These are phyloP conservation scores for Xenopus tropicalis DNA, from an alignment of 2,113 vertebrate species.

Conservation along the genomic window UCB_Xtro_10.0 CM004444.2:16456501-16457000, in stretches of 20 bases:
- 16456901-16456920: slow-evolving; percentile 97
- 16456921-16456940: slow-evolving; percentile 87
- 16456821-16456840: slow-evolving; percentile 96
- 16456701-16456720: slow-evolving; percentile 96
- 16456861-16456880: slow-evolving; percentile 97
- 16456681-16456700: slow-evolving; percentile 19
- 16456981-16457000: no score
- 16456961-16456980: no score
- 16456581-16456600: no score
- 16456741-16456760: slow-evolving; percentile 96
- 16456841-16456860: slow-evolving; percentile 97
- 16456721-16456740: slow-evolving; percentile 99
- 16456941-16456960: neutral
- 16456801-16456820: slow-evolving; percentile 91
- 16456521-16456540: no score
- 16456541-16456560: no score
- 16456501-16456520: no score
- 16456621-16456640: no score
- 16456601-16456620: no score
- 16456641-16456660: no score
- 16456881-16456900: slow-evolving; percentile 95
- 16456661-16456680: no score
- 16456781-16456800: slow-evolving; percentile 92
- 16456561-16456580: no score
- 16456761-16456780: slow-evolving; percentile 89